Conservation (phyloP, 2,113 vertebrate species). For the Lontra canadensis region DNA sequence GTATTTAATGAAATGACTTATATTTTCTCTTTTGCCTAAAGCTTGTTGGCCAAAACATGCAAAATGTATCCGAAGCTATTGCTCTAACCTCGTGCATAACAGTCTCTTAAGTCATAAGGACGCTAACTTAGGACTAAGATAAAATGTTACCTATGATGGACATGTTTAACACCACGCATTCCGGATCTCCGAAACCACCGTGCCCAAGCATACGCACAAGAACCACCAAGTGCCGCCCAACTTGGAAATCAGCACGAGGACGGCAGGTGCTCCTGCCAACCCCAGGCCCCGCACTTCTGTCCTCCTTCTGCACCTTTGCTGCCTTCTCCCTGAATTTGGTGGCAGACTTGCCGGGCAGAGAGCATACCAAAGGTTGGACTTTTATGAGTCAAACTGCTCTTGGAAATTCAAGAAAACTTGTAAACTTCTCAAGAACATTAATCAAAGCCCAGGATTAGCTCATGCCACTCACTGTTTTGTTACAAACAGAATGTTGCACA, state of each 20-base stretch:
- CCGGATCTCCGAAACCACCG: background rate
- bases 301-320: too few species aligned
- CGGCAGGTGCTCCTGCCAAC: accelerated
- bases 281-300: accelerated
- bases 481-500: background rate
- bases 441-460: slow-evolving; percentile 38
- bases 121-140: background rate
- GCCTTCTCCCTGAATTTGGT: background rate
- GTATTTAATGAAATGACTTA: slow-evolving; percentile 13
- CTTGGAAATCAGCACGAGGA: background rate
- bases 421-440: background rate
- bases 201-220: too few species aligned
- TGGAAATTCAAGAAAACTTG: background rate
- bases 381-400: accelerated
- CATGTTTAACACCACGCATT: accelerated
- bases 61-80: background rate
- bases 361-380: background rate
- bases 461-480: background rate
- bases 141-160: background rate
- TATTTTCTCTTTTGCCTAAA: background rate
- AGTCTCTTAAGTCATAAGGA: background rate
- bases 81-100: background rate
- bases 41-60: background rate
- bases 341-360: background rate
- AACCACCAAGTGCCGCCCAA: accelerated